Evolutionary conservation across 37 sponge, comb jelly and placozoan species (phyloP).

Genomic region (Axinella damicornis): DNA sequence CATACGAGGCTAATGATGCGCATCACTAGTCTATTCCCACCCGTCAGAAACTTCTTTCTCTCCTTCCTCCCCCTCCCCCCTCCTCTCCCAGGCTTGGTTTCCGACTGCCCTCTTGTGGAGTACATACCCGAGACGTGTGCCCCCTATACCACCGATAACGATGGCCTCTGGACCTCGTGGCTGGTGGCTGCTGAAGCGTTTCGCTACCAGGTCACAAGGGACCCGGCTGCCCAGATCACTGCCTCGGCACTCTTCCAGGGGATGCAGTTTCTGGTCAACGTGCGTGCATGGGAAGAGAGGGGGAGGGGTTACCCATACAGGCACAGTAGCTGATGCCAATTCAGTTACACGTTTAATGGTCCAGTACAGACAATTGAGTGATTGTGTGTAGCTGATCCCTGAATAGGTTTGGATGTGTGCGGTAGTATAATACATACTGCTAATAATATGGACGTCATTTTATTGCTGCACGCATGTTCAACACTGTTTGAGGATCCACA

Average conservation of each 20-base stretch:
- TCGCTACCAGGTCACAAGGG: conserved; percentile 68
- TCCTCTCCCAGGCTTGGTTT: conserved; percentile 57
- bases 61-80: neutral
- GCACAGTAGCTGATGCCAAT: neutral
- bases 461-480: too few relatives aligned
- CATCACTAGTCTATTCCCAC: too few relatives aligned
- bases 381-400: neutral
- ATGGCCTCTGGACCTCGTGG: conserved; percentile 88
- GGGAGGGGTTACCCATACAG: neutral
- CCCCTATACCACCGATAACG: conserved; percentile 80
- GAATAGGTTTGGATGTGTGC: too few relatives aligned
- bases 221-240: conserved; percentile 41
- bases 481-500: too few relatives aligned
- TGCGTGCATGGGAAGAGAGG: conserved; percentile 7
- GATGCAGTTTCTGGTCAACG: conserved; percentile 73
- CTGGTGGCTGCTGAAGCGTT: conserved; percentile 78
- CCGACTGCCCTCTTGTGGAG: conserved; percentile 73
- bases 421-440: too few relatives aligned
- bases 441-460: too few relatives aligned
- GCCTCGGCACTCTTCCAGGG: conserved; percentile 75
- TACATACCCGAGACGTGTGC: conserved; percentile 63
- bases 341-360: too few relatives aligned
- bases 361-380: too few relatives aligned
- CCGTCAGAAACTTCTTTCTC: too few relatives aligned
- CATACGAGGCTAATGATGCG: too few relatives aligned